Base-by-base conservation (phyloP, 1,140 invertebrate genomes). In the Ephestia elutella region DNA sequence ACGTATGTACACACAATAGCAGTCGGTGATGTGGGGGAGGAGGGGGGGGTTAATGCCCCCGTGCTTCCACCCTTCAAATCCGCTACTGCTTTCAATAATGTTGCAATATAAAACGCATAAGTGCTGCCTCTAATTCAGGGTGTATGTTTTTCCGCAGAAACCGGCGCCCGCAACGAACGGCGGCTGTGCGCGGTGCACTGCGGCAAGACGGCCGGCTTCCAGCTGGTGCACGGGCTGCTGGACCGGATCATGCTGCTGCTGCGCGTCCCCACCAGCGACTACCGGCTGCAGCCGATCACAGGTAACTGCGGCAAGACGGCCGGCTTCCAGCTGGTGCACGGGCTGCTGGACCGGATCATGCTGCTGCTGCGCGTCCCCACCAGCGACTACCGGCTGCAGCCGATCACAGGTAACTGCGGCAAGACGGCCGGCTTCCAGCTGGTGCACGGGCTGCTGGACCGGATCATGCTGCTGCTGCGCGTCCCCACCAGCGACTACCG, bases 321-420 rank as follows among this genome's bases (percentile, higher is more conserved):
- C 17, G 97, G 97, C 18, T 99, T 99, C 90, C 98, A 99, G 90
- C 91, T 97, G 35, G 95, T 99, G 62, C 98, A 99, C 88, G 98
- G 98, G 2, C 90, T 99, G 20, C 86, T 99, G 19, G 98, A 99
- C 90, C 91, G 96, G 66, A 86, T 98, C 5, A 98, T 99, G 96
- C 92, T 96, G 71, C 80, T 98, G 56, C 87, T 99, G 30, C 92
- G 96, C 93, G 35, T 93, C 92, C 76, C 68, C 11, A 59, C 78
- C 7, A 95, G 94, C 5, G 96, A 95, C 0, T 98, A 98, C 89
- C 92, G 91, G 74, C 90, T 98, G 28, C 88, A 91, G 60, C 90
- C 92, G 44, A 79, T 89, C 49, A 90, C 96, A 74, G 95, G 96
- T 97, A n/a, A 98, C 89, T 98, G 96, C 82, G 97, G 96, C 73